A percentile compares a stretch with the other conserved stretches of the same genome.
Evolutionary conservation across 2,113 vertebrate genomes (phyloP).

Genomic region (Cichladusa arquata): DNA sequence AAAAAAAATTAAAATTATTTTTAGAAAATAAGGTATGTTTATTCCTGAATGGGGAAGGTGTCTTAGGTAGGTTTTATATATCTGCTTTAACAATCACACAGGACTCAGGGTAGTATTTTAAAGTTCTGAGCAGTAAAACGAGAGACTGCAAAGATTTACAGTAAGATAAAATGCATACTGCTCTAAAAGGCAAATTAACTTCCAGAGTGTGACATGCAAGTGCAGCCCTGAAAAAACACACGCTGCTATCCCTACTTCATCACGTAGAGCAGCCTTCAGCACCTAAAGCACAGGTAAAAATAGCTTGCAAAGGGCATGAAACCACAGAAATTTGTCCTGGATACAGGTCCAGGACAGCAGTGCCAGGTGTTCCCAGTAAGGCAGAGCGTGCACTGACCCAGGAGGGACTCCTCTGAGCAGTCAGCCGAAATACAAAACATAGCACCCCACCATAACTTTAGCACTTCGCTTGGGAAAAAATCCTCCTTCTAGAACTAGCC

Average conservation of each 20-base stretch:
- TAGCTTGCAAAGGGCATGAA: neutral
- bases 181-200: constrained; percentile 50
- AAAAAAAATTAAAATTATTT: neutral
- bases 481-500: neutral
- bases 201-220: neutral
- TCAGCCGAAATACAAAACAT: constrained; percentile 38
- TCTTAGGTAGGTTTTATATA: neutral
- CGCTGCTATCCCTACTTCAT: neutral
- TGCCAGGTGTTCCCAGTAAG: neutral
- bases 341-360: neutral
- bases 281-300: neutral
- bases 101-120: constrained; percentile 10
- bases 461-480: neutral
- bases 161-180: constrained; percentile 43
- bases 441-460: constrained; percentile 64
- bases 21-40: neutral
- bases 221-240: neutral
- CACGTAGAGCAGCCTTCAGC: neutral
- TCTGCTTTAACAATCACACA: neutral
- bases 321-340: constrained; percentile 12
- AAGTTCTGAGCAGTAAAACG: constrained; percentile 17
- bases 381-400: neutral
- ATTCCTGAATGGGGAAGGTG: constrained; percentile 27
- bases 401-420: constrained; percentile 20
- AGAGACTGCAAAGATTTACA: neutral